phyloP scores from a whole-genome alignment of 92 coral and sea anemone genomes.

The Zoanthus sansibaricus region DNA sequence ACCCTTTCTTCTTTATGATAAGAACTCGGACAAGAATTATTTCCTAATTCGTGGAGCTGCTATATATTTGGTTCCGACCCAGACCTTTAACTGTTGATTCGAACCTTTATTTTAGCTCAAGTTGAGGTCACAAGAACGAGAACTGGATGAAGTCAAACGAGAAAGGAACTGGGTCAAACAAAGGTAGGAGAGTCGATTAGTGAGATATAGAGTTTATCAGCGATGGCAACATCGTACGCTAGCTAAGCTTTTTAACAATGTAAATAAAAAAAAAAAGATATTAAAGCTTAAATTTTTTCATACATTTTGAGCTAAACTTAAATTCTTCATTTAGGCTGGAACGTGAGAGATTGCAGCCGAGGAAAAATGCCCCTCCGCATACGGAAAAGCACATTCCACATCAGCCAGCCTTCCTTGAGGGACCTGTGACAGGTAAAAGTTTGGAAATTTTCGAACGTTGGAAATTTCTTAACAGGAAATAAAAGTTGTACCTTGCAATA shows the following conservation, averaged over 20 bases:
- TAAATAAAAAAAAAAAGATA: too few relatives aligned
- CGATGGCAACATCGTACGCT: too few relatives aligned
- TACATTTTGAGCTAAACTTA: too few relatives aligned
- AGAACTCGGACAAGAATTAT: too few relatives aligned
- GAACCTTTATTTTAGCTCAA: not conserved
- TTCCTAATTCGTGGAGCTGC: too few relatives aligned
- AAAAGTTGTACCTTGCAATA: not conserved
- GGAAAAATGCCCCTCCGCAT: not conserved
- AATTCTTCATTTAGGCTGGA: not conserved
- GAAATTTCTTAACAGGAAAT: too few relatives aligned
- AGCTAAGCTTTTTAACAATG: too few relatives aligned
- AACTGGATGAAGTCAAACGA: conserved; percentile 2
- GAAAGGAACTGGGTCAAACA: not conserved
- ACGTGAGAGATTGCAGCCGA: not conserved
- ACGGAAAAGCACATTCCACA: not conserved
- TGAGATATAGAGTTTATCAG: too few relatives aligned
- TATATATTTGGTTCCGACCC: too few relatives aligned
- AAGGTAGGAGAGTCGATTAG: not conserved
- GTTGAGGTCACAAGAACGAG: not conserved
- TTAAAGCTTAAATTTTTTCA: too few relatives aligned
- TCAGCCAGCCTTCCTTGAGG: not conserved
- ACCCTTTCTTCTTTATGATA: not conserved
- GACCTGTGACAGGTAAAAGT: not conserved
- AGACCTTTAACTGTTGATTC: not conserved
- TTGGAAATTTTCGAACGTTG: not conserved